Percentiles rank a stretch among this genome's conserved stretches.
These are phyloP conservation scores for Battus philenor DNA, from an alignment of 1,140 invertebrate species.

Conservation along the genomic window DNA sequence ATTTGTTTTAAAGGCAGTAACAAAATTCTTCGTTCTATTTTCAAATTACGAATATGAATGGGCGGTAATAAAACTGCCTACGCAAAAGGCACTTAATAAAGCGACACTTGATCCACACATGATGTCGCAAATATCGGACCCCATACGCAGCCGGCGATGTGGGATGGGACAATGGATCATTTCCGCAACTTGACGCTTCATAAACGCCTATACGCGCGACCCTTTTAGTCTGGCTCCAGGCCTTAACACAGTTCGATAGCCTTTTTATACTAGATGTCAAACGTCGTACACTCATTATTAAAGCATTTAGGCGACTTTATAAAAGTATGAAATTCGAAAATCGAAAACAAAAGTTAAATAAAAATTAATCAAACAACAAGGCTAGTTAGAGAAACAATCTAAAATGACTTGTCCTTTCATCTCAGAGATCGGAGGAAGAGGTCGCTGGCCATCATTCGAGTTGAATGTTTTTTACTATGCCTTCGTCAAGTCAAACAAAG, in stretches of 20 bases:
- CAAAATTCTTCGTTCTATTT: too few relatives aligned
- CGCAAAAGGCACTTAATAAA: slow-evolving; percentile 29
- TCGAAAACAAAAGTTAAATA: too few relatives aligned
- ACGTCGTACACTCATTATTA: too few relatives aligned
- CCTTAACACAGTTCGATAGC: too few relatives aligned
- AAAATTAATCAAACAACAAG: too few relatives aligned
- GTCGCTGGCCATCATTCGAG: slow-evolving; percentile 17
- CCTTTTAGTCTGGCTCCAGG: slow-evolving; percentile 41
- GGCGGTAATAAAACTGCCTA: slow-evolving; percentile 11
- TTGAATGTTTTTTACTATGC: slow-evolving; percentile 46
- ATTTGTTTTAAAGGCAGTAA: too few relatives aligned
- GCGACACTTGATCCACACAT: slow-evolving; percentile 45
- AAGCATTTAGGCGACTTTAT: too few relatives aligned
- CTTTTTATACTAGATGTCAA: too few relatives aligned
- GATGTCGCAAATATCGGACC: slow-evolving; percentile 44
- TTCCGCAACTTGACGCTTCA: slow-evolving; percentile 54
- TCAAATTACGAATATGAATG: too few relatives aligned
- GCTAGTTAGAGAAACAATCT: slow-evolving; percentile 11
- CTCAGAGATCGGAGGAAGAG: slow-evolving; percentile 12
- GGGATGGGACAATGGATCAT: slow-evolving; percentile 49
- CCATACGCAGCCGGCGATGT: slow-evolving; percentile 32
- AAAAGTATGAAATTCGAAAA: too few relatives aligned
- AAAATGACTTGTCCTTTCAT: slow-evolving; percentile 24
- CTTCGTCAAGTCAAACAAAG: slow-evolving; percentile 58
- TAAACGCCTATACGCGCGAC: slow-evolving; percentile 41